A percentile compares a stretch with the other conserved stretches of the same genome.
These are phyloP conservation scores for Tragelaphus strepsiceros DNA, from an alignment of 2,113 vertebrate genomes.

Conservation along the genomic window DNA sequence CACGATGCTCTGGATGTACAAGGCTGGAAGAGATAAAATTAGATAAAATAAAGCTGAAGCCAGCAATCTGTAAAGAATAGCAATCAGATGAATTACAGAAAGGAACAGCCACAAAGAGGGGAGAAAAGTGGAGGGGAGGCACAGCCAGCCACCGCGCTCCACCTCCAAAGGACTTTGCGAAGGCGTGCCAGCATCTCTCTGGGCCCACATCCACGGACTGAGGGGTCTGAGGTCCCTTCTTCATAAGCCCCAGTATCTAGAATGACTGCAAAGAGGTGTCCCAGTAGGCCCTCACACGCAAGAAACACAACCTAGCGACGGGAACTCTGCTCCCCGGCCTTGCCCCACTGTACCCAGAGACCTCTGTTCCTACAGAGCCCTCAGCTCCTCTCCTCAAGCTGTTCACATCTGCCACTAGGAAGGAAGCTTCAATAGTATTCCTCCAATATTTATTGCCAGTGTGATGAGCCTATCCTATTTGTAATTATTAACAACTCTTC, in stretches of 20 bases:
- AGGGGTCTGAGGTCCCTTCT: background rate
- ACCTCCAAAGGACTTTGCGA: background rate
- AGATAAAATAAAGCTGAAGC: conserved; percentile 65
- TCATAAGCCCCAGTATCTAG: background rate
- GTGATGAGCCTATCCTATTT: background rate
- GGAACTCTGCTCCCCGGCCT: background rate
- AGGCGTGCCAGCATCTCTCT: background rate
- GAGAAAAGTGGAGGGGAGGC: background rate
- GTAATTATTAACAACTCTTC: background rate
- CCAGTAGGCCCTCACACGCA: background rate
- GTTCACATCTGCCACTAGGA: background rate
- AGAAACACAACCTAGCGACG: background rate
- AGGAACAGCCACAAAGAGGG: background rate
- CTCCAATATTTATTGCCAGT: background rate
- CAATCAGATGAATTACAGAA: conserved; percentile 48
- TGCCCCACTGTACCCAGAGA: background rate
- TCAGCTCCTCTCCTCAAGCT: background rate
- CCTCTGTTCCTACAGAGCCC: background rate
- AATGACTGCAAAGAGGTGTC: background rate
- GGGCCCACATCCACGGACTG: background rate
- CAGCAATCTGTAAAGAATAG: conserved; percentile 65
- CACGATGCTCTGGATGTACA: background rate
- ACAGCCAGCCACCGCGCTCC: background rate
- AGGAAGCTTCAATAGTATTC: background rate
- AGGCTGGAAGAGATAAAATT: conserved; percentile 60